A percentile compares a stretch with the other conserved stretches of the same genome.
phyloP scores from a whole-genome alignment of 2,888 invertebrate genomes.

The Camptogramma bilineatum region DNA sequence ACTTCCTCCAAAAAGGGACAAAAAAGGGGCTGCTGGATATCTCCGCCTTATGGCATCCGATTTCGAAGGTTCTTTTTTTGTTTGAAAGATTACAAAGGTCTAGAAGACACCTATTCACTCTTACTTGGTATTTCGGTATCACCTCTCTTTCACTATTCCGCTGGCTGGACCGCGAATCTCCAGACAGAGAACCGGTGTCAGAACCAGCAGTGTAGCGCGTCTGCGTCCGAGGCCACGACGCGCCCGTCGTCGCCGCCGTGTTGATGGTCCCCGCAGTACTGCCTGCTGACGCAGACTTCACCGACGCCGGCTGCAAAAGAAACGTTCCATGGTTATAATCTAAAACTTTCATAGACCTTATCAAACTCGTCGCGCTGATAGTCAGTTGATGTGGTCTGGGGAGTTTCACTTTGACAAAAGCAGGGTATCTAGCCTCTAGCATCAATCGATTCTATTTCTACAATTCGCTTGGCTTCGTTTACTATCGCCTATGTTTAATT shows the following conservation, averaged over 20 bases:
- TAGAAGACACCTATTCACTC: too few species aligned
- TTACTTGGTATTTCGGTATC: conserved; percentile 3
- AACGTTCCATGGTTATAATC: neutral
- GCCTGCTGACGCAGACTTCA: conserved; percentile 69
- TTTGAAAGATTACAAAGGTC: too few species aligned
- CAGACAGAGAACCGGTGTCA: conserved; percentile 88
- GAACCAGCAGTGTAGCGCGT: conserved; percentile 57
- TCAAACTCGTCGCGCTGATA: neutral
- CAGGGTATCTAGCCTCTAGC: too few species aligned
- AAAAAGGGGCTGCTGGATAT: too few species aligned
- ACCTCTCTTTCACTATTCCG: conserved; percentile 58
- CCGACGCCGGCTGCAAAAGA: conserved; percentile 63
- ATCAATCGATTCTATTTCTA: too few species aligned
- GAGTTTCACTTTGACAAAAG: too few species aligned
- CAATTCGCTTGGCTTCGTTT: too few species aligned
- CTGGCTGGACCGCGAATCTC: conserved; percentile 88
- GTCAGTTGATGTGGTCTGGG: too few species aligned
- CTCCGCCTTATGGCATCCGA: too few species aligned
- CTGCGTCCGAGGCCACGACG: conserved; percentile 60
- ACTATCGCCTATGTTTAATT: too few species aligned
- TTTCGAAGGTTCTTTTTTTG: too few species aligned
- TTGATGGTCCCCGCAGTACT: conserved; percentile 67
- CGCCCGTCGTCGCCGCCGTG: conserved; percentile 56
- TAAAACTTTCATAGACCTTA: neutral
- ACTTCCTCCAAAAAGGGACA: too few species aligned